Conservation (phyloP, 2,888 invertebrate species). For the Oxystoma pomonae region DNA sequence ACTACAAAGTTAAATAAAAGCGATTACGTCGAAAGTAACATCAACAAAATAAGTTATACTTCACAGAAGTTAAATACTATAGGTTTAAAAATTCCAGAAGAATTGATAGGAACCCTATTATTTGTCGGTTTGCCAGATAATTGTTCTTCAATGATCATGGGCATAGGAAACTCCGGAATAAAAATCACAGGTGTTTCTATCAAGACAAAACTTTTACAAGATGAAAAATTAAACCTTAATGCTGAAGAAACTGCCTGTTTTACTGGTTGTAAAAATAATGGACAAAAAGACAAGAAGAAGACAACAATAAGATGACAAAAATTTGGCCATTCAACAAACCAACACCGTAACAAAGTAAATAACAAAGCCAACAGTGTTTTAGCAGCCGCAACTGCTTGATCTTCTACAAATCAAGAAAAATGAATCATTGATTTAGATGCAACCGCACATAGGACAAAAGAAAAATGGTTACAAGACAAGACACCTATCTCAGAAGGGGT, state of each 20-base stretch:
- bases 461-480: not conserved
- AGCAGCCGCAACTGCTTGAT: no score
- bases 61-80: not conserved
- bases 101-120: not conserved
- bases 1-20: not conserved
- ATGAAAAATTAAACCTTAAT: no score
- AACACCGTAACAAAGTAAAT: not conserved
- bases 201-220: not conserved
- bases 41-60: not conserved
- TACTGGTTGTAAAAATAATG: not conserved
- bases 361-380: not conserved
- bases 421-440: not conserved
- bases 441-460: not conserved
- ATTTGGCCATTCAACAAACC: not conserved
- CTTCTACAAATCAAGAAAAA: not conserved
- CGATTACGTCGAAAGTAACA: not conserved
- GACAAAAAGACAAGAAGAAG: not conserved
- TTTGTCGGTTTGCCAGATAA: not conserved
- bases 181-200: not conserved
- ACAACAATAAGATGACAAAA: not conserved
- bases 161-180: not conserved
- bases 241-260: not conserved
- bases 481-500: not conserved
- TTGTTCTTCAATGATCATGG: not conserved
- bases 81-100: not conserved